Conservation (phyloP, 2,113 vertebrate species). For the Gymnobelideus leadbeateri region DNA sequence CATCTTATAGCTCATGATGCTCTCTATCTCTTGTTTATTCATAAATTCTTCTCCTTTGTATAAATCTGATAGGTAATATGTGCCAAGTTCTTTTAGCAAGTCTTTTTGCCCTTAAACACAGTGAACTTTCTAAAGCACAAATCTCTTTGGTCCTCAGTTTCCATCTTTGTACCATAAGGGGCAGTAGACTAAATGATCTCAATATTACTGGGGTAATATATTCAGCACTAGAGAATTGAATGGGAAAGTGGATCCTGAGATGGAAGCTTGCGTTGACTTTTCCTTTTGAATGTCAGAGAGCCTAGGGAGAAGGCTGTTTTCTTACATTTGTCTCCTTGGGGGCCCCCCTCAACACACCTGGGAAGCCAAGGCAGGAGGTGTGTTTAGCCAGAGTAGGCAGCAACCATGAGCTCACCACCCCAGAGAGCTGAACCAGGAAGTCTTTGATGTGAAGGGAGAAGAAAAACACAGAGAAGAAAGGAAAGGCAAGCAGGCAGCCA, state of each 20-base stretch:
- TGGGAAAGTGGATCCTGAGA: background rate
- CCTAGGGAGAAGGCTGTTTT: conserved; percentile 67
- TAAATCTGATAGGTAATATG: background rate
- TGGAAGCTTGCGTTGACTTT: background rate
- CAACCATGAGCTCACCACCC: conserved; percentile 67
- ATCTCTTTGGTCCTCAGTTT: background rate
- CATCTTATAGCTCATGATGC: background rate
- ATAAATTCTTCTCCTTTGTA: no score
- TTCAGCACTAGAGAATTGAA: background rate
- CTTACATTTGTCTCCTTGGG: conserved; percentile 43
- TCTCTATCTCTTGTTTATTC: no score
- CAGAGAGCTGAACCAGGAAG: conserved; percentile 12
- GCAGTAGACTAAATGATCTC: background rate
- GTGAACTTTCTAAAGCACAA: background rate
- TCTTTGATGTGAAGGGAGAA: conserved; percentile 26
- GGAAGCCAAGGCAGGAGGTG: conserved; percentile 50
- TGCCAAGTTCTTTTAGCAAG: background rate
- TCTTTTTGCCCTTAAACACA: background rate
- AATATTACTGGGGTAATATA: background rate
- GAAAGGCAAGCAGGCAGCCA: background rate
- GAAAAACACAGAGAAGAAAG: conserved; percentile 25
- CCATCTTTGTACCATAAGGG: background rate
- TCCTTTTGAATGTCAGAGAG: conserved; percentile 22
- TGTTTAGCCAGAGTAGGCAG: conserved; percentile 57
- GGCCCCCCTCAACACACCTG: conserved; percentile 54